Conservation (phyloP, 2,888 invertebrate genomes). For the Andrena marginata region DNA sequence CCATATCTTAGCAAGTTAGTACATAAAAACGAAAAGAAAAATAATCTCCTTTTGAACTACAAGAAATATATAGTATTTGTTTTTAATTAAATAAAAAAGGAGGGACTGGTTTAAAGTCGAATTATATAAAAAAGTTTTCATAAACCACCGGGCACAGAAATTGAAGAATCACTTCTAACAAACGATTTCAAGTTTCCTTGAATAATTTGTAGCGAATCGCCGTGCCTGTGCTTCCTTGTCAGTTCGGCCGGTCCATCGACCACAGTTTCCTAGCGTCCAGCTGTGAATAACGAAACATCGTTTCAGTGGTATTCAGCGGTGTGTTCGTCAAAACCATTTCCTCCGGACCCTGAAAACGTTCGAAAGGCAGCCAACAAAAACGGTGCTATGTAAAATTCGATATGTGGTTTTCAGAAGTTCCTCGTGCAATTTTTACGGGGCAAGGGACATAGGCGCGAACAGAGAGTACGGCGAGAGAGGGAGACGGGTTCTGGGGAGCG, state of each 20-base stretch:
- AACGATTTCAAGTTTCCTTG: too few relatives aligned
- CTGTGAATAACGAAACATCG: slow-evolving; percentile 42
- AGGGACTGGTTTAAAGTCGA: too few relatives aligned
- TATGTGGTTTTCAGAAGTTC: slow-evolving; percentile 71
- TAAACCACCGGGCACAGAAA: too few relatives aligned
- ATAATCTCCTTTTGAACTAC: background rate
- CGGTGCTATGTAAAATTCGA: slow-evolving; percentile 65
- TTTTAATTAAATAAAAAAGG: too few relatives aligned
- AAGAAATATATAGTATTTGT: too few relatives aligned
- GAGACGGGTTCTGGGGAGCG: slow-evolving; percentile 2
- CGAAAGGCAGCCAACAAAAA: slow-evolving; percentile 41
- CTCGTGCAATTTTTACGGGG: slow-evolving; percentile 66
- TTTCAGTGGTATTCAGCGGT: background rate
- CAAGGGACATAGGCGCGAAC: slow-evolving; percentile 56
- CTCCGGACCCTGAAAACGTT: background rate
- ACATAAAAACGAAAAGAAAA: background rate
- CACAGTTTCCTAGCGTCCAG: slow-evolving; percentile 1
- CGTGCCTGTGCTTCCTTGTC: background rate
- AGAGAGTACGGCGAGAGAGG: background rate
- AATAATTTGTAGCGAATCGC: background rate
- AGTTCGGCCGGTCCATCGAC: background rate
- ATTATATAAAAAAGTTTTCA: too few relatives aligned
- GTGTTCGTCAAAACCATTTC: slow-evolving; percentile 16
- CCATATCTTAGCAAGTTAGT: too few relatives aligned
- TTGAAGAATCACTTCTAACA: too few relatives aligned